Conservation (phyloP, 2,888 invertebrate species). For the Gasteruption jaculator region DNA sequence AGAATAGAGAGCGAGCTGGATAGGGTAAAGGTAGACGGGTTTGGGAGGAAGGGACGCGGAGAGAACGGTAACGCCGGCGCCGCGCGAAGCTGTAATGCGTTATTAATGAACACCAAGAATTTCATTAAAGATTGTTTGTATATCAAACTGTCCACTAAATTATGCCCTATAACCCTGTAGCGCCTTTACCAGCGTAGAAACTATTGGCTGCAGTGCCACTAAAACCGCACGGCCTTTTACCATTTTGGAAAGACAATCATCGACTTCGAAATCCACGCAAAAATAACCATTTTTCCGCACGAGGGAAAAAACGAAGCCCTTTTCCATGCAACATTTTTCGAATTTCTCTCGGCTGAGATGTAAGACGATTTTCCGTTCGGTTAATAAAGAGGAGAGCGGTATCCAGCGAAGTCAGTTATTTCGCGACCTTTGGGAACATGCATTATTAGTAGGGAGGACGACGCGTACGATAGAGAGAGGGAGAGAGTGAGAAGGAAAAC, state of each 20-base stretch:
- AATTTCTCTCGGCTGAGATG: no score
- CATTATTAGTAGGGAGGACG: conserved; percentile 35
- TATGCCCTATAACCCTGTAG: conserved; percentile 51
- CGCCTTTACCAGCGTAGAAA: conserved; percentile 44
- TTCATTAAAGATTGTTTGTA: conserved; percentile 64
- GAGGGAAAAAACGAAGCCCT: no score
- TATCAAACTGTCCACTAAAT: conserved; percentile 62
- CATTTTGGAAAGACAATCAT: no score
- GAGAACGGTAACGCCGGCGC: conserved; percentile 26
- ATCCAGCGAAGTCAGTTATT: conserved; percentile 35
- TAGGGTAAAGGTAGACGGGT: no score
- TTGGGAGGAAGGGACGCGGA: conserved; percentile 26
- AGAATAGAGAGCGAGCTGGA: no score
- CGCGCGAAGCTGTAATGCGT: conserved; percentile 55
- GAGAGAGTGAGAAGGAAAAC: conserved; percentile 7
- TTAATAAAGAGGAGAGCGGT: neutral
- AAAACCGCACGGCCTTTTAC: conserved; percentile 19
- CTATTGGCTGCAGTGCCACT: conserved; percentile 38
- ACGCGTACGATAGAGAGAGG: conserved; percentile 16
- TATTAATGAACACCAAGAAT: conserved; percentile 67
- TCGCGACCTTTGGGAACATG: conserved; percentile 40
- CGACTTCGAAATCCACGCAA: no score
- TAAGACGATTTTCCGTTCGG: no score
- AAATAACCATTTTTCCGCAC: no score
- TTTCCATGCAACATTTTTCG: no score